These are phyloP conservation scores for Montipora foliosa DNA, from an alignment of 64 coral and sea anemone species.

Conservation along the genomic window DNA sequence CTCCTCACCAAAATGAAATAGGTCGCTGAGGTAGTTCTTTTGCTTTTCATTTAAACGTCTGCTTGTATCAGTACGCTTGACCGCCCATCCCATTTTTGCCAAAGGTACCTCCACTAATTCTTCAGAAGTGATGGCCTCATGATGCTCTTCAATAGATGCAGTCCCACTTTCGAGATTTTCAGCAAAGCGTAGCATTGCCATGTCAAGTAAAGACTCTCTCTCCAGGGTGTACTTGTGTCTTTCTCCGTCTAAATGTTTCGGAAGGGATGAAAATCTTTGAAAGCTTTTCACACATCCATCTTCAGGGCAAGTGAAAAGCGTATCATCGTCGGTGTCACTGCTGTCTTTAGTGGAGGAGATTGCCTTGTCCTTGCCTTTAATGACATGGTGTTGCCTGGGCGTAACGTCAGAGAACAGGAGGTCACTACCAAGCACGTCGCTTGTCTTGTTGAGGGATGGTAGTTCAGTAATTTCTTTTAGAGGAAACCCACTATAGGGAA, in stretches of 20 bases:
- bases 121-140: neutral
- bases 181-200: neutral
- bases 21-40: conserved; percentile 37
- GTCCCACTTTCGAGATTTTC: conserved; percentile 23
- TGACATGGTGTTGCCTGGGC: no score
- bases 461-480: neutral
- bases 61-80: neutral
- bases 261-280: neutral
- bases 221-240: no score
- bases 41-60: conserved; percentile 8
- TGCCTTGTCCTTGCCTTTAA: no score
- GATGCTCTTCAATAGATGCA: conserved; percentile 16
- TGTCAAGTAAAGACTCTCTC: neutral
- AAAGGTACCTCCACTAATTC: neutral
- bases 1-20: neutral
- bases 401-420: no score
- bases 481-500: neutral
- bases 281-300: no score
- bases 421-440: neutral
- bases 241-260: neutral
- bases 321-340: no score
- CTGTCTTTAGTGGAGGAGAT: no score
- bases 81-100: no score
- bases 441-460: neutral
- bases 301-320: no score